Percentiles rank a stretch among this genome's conserved stretches.
These are phyloP conservation scores for Phoxinus dragarum DNA, from an alignment of 2,797 vertebrate species.

Conservation along the genomic window DNA sequence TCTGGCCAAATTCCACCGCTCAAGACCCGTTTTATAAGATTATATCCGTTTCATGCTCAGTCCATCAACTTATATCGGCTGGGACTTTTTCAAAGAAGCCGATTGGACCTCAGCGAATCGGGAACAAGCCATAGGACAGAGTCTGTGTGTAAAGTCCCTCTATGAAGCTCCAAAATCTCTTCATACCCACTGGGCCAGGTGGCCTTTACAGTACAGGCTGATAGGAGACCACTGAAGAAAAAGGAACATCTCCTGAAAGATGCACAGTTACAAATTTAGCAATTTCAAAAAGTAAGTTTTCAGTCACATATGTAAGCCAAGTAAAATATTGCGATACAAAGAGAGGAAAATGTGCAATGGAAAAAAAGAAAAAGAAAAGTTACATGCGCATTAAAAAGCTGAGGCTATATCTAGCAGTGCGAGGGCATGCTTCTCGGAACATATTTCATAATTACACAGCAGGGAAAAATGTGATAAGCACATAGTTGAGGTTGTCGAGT, in stretches of 20 bases:
- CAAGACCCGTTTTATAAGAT: constrained; percentile 38
- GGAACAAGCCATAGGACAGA: constrained; percentile 37
- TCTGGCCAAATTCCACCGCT: constrained; percentile 36
- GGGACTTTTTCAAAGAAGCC: constrained; percentile 51
- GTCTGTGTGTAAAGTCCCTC: constrained; percentile 52
- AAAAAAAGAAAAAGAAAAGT: neutral
- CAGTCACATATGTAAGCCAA: constrained; percentile 6
- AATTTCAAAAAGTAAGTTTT: neutral
- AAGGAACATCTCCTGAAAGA: constrained; percentile 29
- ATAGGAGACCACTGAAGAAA: constrained; percentile 53
- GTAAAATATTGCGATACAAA: constrained; percentile 1
- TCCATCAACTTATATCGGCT: constrained; percentile 46
- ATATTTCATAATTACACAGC: constrained; percentile 27
- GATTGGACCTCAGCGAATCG: constrained; percentile 43
- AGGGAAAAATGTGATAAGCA: constrained; percentile 37
- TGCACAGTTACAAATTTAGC: neutral
- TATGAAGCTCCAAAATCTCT: constrained; percentile 45
- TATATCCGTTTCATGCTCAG: constrained; percentile 35
- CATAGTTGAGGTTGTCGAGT: constrained; percentile 19
- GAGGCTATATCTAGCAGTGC: constrained; percentile 2
- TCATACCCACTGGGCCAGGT: constrained; percentile 51
- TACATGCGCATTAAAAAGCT: constrained; percentile 1
- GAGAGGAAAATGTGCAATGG: neutral
- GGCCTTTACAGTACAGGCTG: constrained; percentile 59
- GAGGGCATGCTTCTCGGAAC: constrained; percentile 5